Evolutionary conservation across 2,888 invertebrate genomes (phyloP).

Genomic region (Cantharis rufa): DNA sequence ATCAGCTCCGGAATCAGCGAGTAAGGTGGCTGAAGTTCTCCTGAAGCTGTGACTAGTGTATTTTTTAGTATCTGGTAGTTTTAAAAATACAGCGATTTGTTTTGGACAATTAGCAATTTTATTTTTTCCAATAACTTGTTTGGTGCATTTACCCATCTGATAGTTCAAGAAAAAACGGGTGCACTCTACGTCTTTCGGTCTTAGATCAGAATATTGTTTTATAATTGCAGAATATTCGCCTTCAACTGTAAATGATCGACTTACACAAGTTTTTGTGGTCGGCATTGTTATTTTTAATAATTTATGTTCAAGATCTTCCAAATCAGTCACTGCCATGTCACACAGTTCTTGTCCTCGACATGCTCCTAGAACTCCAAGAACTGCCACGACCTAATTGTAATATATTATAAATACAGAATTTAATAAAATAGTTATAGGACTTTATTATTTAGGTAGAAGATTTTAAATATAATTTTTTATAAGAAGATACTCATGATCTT

Average conservation of each 20-base stretch:
- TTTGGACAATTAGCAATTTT: constrained; percentile 16
- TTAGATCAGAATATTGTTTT: constrained; percentile 31
- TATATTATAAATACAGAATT: too few species aligned
- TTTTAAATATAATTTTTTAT: not conserved
- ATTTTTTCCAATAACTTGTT: constrained; percentile 23
- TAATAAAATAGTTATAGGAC: too few species aligned
- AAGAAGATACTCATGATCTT: not conserved
- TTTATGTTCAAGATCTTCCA: constrained; percentile 6
- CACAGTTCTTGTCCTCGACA: constrained; percentile 7
- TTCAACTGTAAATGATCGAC: constrained; percentile 28
- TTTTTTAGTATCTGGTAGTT: constrained; percentile 5
- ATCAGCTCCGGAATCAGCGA: constrained; percentile 42
- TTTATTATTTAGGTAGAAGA: too few species aligned
- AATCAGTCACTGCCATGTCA: constrained; percentile 1
- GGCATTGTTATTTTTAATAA: constrained; percentile 2
- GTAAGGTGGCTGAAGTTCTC: constrained; percentile 16
- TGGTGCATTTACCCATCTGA: constrained; percentile 24
- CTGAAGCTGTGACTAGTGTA: constrained; percentile 27
- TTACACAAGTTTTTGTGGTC: constrained; percentile 26
- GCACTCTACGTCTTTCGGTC: constrained; percentile 11
- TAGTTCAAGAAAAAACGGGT: constrained; percentile 25
- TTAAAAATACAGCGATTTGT: constrained; percentile 26
- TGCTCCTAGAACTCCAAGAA: constrained; percentile 9
- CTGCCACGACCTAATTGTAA: constrained; percentile 7
- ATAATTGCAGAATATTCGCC: constrained; percentile 24